Evolutionary conservation across 1,140 invertebrate species (phyloP).

Genomic region (Drosophila bipectinata): DNA sequence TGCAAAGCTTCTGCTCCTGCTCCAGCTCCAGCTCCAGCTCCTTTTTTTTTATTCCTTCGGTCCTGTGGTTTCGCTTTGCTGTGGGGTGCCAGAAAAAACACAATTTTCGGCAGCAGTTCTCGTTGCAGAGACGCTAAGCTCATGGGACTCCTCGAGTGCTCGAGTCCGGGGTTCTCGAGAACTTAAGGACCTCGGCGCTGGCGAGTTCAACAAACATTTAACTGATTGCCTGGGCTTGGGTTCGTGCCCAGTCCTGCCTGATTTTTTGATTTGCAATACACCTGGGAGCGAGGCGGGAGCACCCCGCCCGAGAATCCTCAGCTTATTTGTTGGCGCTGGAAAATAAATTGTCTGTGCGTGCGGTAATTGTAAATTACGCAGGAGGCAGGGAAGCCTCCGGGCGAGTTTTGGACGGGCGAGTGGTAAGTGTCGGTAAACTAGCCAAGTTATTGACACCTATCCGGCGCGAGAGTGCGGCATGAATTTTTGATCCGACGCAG

Average conservation of each 20-base stretch:
- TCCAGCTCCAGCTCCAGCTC: slow-evolving; percentile 3
- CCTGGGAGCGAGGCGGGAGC: slow-evolving; percentile 64
- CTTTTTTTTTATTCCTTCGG: slow-evolving; percentile 25
- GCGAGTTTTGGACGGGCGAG: background rate
- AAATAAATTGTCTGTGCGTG: slow-evolving; percentile 84
- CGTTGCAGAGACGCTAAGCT: slow-evolving; percentile 18
- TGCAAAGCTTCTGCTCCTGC: slow-evolving; percentile 8
- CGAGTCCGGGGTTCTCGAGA: slow-evolving; percentile 22
- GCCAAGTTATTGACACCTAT: slow-evolving; percentile 75
- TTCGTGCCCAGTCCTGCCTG: slow-evolving; percentile 52
- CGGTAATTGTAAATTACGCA: slow-evolving; percentile 83
- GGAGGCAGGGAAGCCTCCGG: background rate
- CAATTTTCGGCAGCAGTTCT: slow-evolving; percentile 50
- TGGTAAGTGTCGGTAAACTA: slow-evolving; percentile 44
- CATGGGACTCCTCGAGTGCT: slow-evolving; percentile 43
- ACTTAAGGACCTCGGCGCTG: slow-evolving; percentile 50
- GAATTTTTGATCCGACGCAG: slow-evolving; percentile 63
- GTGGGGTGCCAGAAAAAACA: slow-evolving; percentile 45
- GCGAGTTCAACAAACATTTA: slow-evolving; percentile 83
- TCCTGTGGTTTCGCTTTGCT: slow-evolving; percentile 33
- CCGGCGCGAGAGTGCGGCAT: slow-evolving; percentile 33
- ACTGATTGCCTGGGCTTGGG: slow-evolving; percentile 82
- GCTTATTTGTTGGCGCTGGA: slow-evolving; percentile 72
- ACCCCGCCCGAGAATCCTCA: slow-evolving; percentile 40
- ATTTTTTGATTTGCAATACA: slow-evolving; percentile 84